Evolutionary conservation across 2,888 invertebrate species (phyloP).

Genomic region (Drosophila acutilabella): DNA sequence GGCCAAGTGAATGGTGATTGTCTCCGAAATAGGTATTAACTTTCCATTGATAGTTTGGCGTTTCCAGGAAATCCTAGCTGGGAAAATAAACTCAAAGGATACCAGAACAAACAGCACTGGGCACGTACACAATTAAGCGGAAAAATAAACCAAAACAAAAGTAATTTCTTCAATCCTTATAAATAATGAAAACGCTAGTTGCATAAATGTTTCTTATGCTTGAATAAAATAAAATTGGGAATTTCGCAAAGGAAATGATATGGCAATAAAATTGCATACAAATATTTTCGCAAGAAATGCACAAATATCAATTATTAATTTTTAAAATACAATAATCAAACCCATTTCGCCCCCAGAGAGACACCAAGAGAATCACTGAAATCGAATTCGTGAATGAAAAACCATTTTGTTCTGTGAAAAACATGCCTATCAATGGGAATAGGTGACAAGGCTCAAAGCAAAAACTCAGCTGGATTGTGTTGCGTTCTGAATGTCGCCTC

Average conservation of each 20-base stretch:
- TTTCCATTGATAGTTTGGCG: slow-evolving; percentile 33
- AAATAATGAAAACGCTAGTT: slow-evolving; percentile 21
- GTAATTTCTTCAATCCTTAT: not conserved
- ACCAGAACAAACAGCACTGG: slow-evolving; percentile 15
- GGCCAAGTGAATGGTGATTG: slow-evolving; percentile 46
- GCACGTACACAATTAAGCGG: slow-evolving; percentile 48
- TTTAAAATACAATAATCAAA: slow-evolving; percentile 36
- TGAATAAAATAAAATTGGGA: slow-evolving; percentile 16
- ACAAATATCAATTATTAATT: slow-evolving; percentile 49
- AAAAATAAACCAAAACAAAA: slow-evolving; percentile 20
- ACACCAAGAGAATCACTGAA: not conserved
- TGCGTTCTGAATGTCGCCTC: slow-evolving; percentile 73
- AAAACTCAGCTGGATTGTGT: slow-evolving; percentile 66
- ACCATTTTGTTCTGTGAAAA: slow-evolving; percentile 42
- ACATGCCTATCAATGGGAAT: slow-evolving; percentile 48
- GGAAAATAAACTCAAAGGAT: slow-evolving; percentile 29
- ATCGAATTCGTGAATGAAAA: slow-evolving; percentile 54
- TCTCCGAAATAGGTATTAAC: slow-evolving; percentile 51
- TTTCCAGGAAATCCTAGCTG: slow-evolving; percentile 32
- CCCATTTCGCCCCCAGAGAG: slow-evolving; percentile 43
- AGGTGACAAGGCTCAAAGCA: slow-evolving; percentile 48
- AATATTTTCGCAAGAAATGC: slow-evolving; percentile 71
- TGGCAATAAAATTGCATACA: slow-evolving; percentile 49
- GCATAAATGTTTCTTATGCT: slow-evolving; percentile 52
- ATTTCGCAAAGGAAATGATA: slow-evolving; percentile 72